phyloP scores from a whole-genome alignment of 2,888 invertebrate species.

The Plutella xylostella region DNA sequence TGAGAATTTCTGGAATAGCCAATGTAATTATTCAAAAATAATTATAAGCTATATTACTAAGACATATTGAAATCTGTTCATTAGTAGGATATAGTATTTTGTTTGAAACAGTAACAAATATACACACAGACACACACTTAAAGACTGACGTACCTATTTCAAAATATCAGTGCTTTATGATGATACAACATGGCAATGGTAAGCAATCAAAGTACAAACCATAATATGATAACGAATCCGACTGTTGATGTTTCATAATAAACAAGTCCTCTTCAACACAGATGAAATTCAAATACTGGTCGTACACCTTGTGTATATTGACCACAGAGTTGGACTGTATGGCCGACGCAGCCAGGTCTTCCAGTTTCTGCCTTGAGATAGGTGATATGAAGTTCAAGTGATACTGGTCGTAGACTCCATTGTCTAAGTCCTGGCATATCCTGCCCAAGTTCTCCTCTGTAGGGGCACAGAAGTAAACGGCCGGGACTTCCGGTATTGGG shows the following conservation, averaged over 20 bases:
- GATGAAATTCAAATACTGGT: slow-evolving; percentile 99
- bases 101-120: slow-evolving; percentile 9
- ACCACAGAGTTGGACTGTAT: slow-evolving; percentile 91
- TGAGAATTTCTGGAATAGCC: too few species aligned
- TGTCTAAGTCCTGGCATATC: slow-evolving; percentile 90
- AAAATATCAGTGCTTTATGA: background rate
- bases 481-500: slow-evolving; percentile 98
- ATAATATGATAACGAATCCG: slow-evolving; percentile 92
- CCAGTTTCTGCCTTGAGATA: slow-evolving; percentile 91
- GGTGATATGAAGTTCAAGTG: slow-evolving; percentile 98
- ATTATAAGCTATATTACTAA: too few species aligned
- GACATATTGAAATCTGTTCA: too few species aligned
- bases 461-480: slow-evolving; percentile 97
- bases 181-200: background rate
- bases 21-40: too few species aligned
- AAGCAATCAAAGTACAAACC: slow-evolving; percentile 58
- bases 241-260: slow-evolving; percentile 91
- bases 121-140: slow-evolving; percentile 10
- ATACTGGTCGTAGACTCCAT: slow-evolving; percentile 92
- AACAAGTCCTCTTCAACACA: slow-evolving; percentile 98
- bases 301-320: slow-evolving; percentile 94
- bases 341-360: slow-evolving; percentile 94
- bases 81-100: slow-evolving; percentile 4
- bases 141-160: background rate
- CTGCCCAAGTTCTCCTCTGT: slow-evolving; percentile 95